Conservation (phyloP, 2,113 vertebrate species). For the Chlorodrepanis virens region DNA sequence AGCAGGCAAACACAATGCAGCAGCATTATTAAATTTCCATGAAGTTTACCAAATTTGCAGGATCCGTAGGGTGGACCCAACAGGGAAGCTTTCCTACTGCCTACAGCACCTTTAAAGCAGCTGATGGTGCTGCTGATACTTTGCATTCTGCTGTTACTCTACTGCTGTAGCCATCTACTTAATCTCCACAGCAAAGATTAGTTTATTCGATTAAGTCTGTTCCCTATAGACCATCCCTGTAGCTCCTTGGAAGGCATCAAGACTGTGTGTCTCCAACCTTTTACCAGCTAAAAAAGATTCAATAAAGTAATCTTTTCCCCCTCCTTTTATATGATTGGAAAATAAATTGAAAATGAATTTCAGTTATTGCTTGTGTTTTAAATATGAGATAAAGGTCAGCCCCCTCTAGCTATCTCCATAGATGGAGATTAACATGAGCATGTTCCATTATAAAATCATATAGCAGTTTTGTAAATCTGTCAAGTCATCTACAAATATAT, state of each 20-base stretch:
- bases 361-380: conserved; percentile 80
- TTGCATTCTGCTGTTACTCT: conserved; percentile 71
- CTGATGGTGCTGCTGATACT: conserved; percentile 66
- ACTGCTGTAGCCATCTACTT: conserved; percentile 68
- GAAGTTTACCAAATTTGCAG: conserved; percentile 80
- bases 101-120: conserved; percentile 59
- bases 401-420: conserved; percentile 61
- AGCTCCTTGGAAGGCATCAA: conserved; percentile 67
- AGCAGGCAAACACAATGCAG: conserved; percentile 75
- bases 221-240: conserved; percentile 69
- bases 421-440: conserved; percentile 67
- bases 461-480: conserved; percentile 58
- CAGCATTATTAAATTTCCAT: conserved; percentile 80
- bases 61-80: conserved; percentile 70
- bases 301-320: conserved; percentile 75
- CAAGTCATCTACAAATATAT: conserved; percentile 70
- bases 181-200: conserved; percentile 79
- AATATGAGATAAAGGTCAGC: conserved; percentile 80
- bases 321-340: conserved; percentile 80
- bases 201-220: conserved; percentile 79
- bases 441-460: conserved; percentile 71
- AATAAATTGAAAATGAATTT: conserved; percentile 87
- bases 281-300: conserved; percentile 69
- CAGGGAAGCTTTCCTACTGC: conserved; percentile 60
- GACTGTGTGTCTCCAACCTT: conserved; percentile 65